Evolutionary conservation across 2,113 vertebrate species (phyloP).

Genomic region (Acanthochromis polyacanthus): DNA sequence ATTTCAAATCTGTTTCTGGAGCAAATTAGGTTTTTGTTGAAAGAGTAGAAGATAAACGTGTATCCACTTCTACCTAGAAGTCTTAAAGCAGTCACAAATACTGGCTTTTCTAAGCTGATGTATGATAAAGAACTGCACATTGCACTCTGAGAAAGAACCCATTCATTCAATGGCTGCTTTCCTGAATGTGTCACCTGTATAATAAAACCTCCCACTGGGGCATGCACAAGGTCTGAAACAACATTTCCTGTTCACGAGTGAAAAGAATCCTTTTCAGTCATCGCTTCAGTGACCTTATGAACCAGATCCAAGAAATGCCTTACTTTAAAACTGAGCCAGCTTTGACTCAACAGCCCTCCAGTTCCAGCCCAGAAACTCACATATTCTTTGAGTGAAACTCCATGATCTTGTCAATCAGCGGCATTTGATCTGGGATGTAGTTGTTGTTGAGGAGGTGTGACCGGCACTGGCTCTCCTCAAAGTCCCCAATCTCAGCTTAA

Average conservation of each 20-base stretch:
- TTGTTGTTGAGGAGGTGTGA: slow-evolving; percentile 97
- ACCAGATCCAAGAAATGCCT: slow-evolving; percentile 9
- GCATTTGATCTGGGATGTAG: slow-evolving; percentile 97
- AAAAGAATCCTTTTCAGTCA: slow-evolving; percentile 36
- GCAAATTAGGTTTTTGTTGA: slow-evolving; percentile 11
- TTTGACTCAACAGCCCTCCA: background rate
- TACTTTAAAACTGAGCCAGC: background rate
- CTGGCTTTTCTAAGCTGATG: slow-evolving; percentile 23
- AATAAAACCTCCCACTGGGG: slow-evolving; percentile 47
- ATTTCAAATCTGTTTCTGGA: slow-evolving; percentile 9
- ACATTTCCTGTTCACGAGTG: slow-evolving; percentile 55
- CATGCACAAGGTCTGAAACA: slow-evolving; percentile 42
- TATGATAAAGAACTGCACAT: slow-evolving; percentile 19
- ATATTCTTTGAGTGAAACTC: slow-evolving; percentile 94
- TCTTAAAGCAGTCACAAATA: slow-evolving; percentile 39
- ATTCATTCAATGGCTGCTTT: slow-evolving; percentile 55
- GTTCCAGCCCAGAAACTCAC: slow-evolving; percentile 84
- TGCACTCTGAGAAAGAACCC: slow-evolving; percentile 40
- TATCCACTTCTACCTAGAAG: slow-evolving; percentile 23
- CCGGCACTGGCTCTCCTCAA: slow-evolving; percentile 93
- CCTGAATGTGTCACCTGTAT: slow-evolving; percentile 51
- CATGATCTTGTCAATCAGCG: slow-evolving; percentile 95
- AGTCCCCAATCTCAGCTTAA: slow-evolving; percentile 98
- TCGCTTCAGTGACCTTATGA: slow-evolving; percentile 19
- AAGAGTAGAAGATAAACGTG: background rate